Base-by-base conservation (phyloP, 2,113 vertebrate genomes). In the Salminus brasiliensis region DNA sequence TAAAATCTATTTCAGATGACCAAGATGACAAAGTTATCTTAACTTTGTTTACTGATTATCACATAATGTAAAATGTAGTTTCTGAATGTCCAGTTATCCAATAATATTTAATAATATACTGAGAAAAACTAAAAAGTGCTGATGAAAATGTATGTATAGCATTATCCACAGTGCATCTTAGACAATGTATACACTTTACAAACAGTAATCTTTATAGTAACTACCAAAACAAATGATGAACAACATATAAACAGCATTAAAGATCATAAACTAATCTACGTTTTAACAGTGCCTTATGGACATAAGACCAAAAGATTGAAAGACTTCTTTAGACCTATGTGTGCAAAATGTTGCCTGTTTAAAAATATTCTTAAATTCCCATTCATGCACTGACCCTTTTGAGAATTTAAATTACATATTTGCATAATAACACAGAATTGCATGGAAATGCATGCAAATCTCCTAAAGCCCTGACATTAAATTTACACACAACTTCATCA, bases 401-500 rank as follows among this genome's bases (percentile, higher is more conserved):
- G 0, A 10, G 73, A 27, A 3, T 11, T 9, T 49, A 52, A 72
- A 49, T 32, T 30, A 71, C 23, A 15, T 55, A 53, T 53, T 72
- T 36, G 2, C 12, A 29, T 12, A 29, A 52, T 18, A n/a, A 29
- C 27, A 29, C 15, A 5, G 18, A 15, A 55, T 55, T 25, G 21
- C n/a, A 55, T 23, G 10, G 9, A 52, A 49, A 2, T 62, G 55
- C 43, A 59, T 21, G 9, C 2, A 52, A 59, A 23, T 53, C 4
- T 59, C 27, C 18, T 45, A n/a, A 55, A 68, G 25, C 7, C 29
- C 5, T 39, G 5, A 23, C 25, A 39, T 39, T 34, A 32, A 29
- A 63, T 55, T 21, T 30, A 39, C 30, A 25, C 13, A 78, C 59
- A 53, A 39, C 62, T 80, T 45, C 81, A 81, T 81, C 84, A 92